These are phyloP conservation scores for Heliothis subflexa DNA, from an alignment of 1,140 invertebrate species.

Conservation along the genomic window DNA sequence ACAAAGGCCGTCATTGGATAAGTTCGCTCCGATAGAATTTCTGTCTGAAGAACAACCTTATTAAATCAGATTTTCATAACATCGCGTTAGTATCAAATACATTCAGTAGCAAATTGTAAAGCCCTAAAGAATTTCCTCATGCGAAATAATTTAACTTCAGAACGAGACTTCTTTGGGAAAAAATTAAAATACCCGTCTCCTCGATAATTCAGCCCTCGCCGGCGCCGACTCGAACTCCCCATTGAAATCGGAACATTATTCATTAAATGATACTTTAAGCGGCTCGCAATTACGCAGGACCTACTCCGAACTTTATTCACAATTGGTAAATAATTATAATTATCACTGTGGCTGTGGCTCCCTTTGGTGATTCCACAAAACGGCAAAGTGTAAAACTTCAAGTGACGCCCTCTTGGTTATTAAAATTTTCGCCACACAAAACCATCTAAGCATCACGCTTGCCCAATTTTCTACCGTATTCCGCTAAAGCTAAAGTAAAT, in stretches of 20 bases:
- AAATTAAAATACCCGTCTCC: slow-evolving; percentile 74
- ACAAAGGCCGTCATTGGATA: slow-evolving; percentile 30
- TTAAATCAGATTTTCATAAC: slow-evolving; percentile 62
- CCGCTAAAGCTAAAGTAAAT: slow-evolving; percentile 60
- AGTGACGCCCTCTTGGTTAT: slow-evolving; percentile 74
- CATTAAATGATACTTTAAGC: slow-evolving; percentile 81
- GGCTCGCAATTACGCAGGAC: slow-evolving; percentile 74
- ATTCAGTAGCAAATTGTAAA: slow-evolving; percentile 66
- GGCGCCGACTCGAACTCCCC: slow-evolving; percentile 65
- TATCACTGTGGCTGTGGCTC: slow-evolving; percentile 70
- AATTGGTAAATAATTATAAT: slow-evolving; percentile 86
- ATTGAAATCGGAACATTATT: slow-evolving; percentile 76
- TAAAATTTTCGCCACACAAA: slow-evolving; percentile 77
- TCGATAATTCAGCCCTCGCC: slow-evolving; percentile 70
- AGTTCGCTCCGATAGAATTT: slow-evolving; percentile 43
- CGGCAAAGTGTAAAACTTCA: slow-evolving; percentile 79
- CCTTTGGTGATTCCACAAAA: slow-evolving; percentile 81
- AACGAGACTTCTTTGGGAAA: slow-evolving; percentile 68
- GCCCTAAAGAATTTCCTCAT: slow-evolving; percentile 73
- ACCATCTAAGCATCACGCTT: slow-evolving; percentile 60
- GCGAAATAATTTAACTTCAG: slow-evolving; percentile 81
- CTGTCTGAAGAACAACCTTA: slow-evolving; percentile 55
- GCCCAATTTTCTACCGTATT: slow-evolving; percentile 64
- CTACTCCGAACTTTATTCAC: slow-evolving; percentile 75
- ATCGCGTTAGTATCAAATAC: slow-evolving; percentile 63